These are phyloP conservation scores for Leiothrix lutea DNA, from an alignment of 2,113 vertebrate genomes.

Conservation along the genomic window DNA sequence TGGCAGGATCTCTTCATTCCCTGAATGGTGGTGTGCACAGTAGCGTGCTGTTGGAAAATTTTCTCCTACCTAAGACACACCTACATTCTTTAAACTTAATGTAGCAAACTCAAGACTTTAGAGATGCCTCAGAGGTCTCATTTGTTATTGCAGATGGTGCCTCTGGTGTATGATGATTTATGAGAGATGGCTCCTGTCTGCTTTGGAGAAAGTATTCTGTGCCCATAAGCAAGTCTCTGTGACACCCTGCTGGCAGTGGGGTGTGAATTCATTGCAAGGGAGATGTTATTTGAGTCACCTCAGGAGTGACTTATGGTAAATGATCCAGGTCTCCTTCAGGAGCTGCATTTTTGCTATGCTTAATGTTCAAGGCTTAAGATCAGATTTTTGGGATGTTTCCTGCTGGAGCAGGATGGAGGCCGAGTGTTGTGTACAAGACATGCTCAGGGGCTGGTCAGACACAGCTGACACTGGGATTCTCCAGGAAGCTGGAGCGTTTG, in stretches of 20 bases:
- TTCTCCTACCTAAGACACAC: not conserved
- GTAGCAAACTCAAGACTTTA: not conserved
- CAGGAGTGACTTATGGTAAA: not conserved
- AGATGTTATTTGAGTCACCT: not conserved
- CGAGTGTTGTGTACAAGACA: not conserved
- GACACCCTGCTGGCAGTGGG: not conserved
- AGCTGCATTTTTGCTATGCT: not conserved
- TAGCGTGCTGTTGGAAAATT: not conserved
- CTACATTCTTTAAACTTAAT: not conserved
- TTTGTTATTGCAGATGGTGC: not conserved
- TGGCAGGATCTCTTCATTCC: not conserved
- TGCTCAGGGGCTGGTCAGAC: rapidly evolving
- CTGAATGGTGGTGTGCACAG: not conserved
- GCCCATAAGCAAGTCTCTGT: not conserved
- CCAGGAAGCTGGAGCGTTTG: not conserved
- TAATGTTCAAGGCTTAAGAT: not conserved
- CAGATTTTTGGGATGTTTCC: not conserved
- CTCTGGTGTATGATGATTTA: not conserved
- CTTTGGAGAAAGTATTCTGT: not conserved
- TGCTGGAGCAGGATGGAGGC: not conserved
- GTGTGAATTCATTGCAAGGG: not conserved
- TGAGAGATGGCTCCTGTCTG: not conserved
- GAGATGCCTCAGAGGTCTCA: not conserved
- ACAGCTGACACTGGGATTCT: not conserved
- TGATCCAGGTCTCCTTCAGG: not conserved